phyloP scores from a whole-genome alignment of 35 echinoderm and acorn worm species.

The Heliocidaris tuberculata region DNA sequence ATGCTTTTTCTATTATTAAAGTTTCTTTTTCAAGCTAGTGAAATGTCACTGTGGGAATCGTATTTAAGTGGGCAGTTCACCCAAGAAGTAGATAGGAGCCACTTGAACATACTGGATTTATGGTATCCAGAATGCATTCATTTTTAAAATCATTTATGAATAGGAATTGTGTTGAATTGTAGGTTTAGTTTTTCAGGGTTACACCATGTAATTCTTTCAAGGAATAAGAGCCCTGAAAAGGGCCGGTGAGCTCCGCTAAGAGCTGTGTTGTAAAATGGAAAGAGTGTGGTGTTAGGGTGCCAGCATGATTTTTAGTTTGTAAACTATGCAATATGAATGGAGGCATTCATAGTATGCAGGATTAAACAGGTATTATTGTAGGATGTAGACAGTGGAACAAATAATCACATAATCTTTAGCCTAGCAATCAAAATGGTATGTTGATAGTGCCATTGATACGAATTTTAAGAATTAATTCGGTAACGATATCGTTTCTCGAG shows the following conservation, averaged over 20 bases:
- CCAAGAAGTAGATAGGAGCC: background rate
- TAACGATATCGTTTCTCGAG: no score
- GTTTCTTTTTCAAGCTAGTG: no score
- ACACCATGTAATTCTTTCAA: no score
- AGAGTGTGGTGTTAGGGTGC: background rate
- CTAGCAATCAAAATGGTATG: no score
- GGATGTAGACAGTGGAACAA: background rate
- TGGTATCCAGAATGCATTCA: background rate
- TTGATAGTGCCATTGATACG: no score
- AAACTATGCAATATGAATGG: conserved; percentile 5
- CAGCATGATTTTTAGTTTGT: background rate
- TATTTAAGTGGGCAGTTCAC: background rate
- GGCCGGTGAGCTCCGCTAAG: no score
- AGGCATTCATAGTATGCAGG: background rate
- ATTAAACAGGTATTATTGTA: no score
- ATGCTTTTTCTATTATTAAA: no score
- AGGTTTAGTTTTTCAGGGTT: no score
- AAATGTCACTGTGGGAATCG: no score
- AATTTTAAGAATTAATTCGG: no score
- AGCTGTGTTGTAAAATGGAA: background rate
- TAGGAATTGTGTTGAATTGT: background rate
- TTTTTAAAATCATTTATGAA: background rate
- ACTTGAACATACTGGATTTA: background rate
- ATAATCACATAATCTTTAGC: background rate
- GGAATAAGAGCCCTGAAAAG: no score